A percentile compares a stretch with the other conserved stretches of the same genome.
phyloP scores from a whole-genome alignment of 1,140 invertebrate genomes.

The Caenorhabditis elegans region WBcel235 BX284604.4:11881001-11881500 shows the following conservation, averaged over 20 bases:
- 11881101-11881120: neutral
- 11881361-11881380: too few species aligned
- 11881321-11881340: neutral
- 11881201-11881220: neutral
- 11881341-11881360: neutral
- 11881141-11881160: neutral
- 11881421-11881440: too few species aligned
- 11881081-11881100: neutral
- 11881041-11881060: neutral
- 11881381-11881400: too few species aligned
- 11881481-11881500: neutral
- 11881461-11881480: neutral
- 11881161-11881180: neutral
- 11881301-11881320: neutral
- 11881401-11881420: too few species aligned
- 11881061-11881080: neutral
- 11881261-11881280: neutral
- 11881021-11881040: neutral
- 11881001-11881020: neutral
- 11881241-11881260: neutral
- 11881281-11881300: conserved; percentile 16
- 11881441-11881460: neutral
- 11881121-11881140: neutral
- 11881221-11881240: neutral
- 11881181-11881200: neutral